These are phyloP conservation scores for Dexiosoma caninum DNA, from an alignment of 2,888 invertebrate species.

Conservation along the genomic window DNA sequence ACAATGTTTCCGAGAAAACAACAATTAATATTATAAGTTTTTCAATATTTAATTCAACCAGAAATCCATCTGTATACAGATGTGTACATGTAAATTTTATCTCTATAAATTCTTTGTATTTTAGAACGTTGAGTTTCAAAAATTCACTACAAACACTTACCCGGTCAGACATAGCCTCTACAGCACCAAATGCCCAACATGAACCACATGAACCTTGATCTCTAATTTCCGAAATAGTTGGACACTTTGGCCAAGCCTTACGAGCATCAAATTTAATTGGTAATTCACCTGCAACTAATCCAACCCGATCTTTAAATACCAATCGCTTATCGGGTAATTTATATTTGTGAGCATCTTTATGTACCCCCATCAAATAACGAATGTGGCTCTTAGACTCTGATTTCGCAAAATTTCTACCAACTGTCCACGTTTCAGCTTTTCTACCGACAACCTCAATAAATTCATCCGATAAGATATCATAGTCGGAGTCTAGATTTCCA, in stretches of 20 bases:
- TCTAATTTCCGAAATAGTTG: slow-evolving; percentile 88
- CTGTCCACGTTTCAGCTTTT: slow-evolving; percentile 85
- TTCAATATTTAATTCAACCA: no score
- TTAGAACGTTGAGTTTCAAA: neutral
- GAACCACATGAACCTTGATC: slow-evolving; percentile 95
- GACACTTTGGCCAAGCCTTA: slow-evolving; percentile 89
- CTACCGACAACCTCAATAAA: slow-evolving; percentile 85
- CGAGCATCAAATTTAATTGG: slow-evolving; percentile 91
- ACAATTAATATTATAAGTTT: no score
- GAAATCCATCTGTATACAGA: no score
- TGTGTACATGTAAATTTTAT: no score
- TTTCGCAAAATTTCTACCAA: slow-evolving; percentile 83
- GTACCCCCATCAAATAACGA: slow-evolving; percentile 84
- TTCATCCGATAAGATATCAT: slow-evolving; percentile 82
- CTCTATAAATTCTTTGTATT: no score
- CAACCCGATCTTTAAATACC: slow-evolving; percentile 65
- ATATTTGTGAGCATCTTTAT: slow-evolving; percentile 80
- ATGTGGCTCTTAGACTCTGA: slow-evolving; percentile 82
- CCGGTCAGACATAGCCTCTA: slow-evolving; percentile 94
- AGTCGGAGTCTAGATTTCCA: neutral
- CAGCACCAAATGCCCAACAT: slow-evolving; percentile 96
- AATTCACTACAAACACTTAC: slow-evolving; percentile 74
- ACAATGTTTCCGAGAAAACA: neutral
- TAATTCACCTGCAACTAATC: slow-evolving; percentile 78
- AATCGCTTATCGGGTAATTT: slow-evolving; percentile 76